These are phyloP conservation scores for Andrena chrysosceles DNA, from an alignment of 2,888 invertebrate species.

Conservation along the genomic window DNA sequence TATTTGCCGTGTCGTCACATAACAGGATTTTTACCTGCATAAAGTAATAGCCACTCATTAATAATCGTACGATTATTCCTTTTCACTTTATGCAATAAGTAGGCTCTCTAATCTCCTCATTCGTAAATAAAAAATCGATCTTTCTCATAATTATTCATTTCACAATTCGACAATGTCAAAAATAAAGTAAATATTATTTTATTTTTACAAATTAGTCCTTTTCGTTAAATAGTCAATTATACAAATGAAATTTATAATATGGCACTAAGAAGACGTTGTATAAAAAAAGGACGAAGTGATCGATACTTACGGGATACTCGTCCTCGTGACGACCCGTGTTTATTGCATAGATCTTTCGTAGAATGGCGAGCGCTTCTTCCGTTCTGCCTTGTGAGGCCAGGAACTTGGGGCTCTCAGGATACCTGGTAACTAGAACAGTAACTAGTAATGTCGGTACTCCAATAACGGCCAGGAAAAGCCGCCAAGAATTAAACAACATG, in stretches of 20 bases:
- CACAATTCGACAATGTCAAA: too few species aligned
- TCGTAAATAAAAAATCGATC: background rate
- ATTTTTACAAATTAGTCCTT: too few species aligned
- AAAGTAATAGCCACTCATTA: background rate
- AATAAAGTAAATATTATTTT: too few species aligned
- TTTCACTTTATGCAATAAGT: too few species aligned
- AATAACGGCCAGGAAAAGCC: conserved; percentile 89
- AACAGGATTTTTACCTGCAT: conserved; percentile 68
- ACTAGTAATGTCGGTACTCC: conserved; percentile 88
- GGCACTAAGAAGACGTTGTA: too few species aligned
- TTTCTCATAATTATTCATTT: background rate
- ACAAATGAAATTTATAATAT: too few species aligned
- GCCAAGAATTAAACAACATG: conserved; percentile 90
- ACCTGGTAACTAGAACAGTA: conserved; percentile 86
- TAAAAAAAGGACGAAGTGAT: background rate
- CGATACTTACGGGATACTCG: conserved; percentile 86
- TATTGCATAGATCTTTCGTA: conserved; percentile 87
- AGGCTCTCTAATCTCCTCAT: background rate
- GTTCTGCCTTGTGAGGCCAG: conserved; percentile 88
- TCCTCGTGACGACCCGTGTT: conserved; percentile 85
- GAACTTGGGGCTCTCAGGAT: conserved; percentile 94
- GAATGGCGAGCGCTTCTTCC: conserved; percentile 87
- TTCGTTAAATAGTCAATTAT: too few species aligned
- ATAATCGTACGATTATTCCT: background rate
- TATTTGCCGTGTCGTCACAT: conserved; percentile 40